Conservation (phyloP, 1,140 invertebrate genomes). For the Pogonognathellus flavescens region DNA sequence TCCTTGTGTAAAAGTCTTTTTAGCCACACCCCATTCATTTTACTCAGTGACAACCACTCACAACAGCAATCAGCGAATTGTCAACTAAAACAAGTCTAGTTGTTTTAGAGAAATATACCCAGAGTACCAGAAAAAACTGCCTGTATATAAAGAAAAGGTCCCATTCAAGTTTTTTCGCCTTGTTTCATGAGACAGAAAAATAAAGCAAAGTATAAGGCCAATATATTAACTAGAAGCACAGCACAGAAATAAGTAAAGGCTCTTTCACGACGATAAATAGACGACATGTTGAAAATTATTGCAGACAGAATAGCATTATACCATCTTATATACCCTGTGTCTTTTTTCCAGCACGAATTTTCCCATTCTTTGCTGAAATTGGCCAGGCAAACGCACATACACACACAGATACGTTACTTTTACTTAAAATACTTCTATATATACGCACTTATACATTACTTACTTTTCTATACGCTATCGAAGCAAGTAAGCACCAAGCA, state of each 20-base stretch:
- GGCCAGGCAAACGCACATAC: conserved; percentile 7
- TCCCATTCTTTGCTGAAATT: conserved; percentile 27
- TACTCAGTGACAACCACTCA: conserved; percentile 35
- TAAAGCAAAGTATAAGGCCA: conserved; percentile 35
- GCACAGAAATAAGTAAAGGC: conserved; percentile 30
- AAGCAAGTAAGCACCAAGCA: too few relatives aligned
- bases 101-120: too few relatives aligned
- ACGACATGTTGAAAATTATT: conserved; percentile 50
- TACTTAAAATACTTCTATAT: too few relatives aligned
- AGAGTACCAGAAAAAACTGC: neutral
- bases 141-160: neutral
- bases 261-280: conserved; percentile 47
- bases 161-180: neutral
- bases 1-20: conserved; percentile 3
- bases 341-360: conserved; percentile 25
- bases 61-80: conserved; percentile 40
- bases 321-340: conserved; percentile 4
- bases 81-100: conserved; percentile 11
- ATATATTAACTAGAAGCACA: conserved; percentile 27
- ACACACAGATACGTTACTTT: neutral
- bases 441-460: too few relatives aligned
- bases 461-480: too few relatives aligned
- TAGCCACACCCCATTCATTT: conserved; percentile 41
- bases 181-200: conserved; percentile 8
- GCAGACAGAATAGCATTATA: conserved; percentile 50